A percentile compares a stretch with the other conserved stretches of the same genome.
phyloP scores from a whole-genome alignment of 2,113 vertebrate genomes.

The Vanacampus margaritifer region DNA sequence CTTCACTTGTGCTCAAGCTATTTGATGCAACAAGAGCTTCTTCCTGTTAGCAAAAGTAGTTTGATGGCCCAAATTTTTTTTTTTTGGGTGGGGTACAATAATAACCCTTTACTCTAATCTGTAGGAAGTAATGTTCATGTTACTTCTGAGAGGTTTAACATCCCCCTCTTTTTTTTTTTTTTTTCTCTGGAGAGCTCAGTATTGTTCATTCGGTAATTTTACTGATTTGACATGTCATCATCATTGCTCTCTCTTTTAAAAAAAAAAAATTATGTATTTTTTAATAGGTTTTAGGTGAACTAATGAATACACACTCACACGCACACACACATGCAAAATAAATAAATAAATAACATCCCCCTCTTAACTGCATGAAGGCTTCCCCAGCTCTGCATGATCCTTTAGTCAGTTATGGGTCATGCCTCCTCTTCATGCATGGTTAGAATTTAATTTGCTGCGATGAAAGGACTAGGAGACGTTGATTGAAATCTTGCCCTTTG shows the following conservation, averaged over 20 bases:
- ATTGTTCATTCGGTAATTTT: too few species aligned
- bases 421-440: conserved; percentile 64
- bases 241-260: too few species aligned
- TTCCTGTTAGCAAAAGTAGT: not conserved
- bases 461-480: conserved; percentile 80
- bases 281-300: too few species aligned
- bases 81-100: too few species aligned
- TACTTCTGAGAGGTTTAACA: conserved; percentile 1
- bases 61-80: too few species aligned
- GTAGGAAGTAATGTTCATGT: not conserved
- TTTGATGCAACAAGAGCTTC: not conserved
- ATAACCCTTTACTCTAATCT: not conserved
- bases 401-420: conserved; percentile 73
- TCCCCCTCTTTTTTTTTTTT: too few species aligned
- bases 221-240: too few species aligned
- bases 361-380: conserved; percentile 40
- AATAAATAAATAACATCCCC: not conserved
- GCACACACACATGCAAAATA: too few species aligned
- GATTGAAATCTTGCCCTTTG: conserved; percentile 74
- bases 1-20: not conserved
- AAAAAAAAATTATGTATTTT: too few species aligned
- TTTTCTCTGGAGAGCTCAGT: too few species aligned
- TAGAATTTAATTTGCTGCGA: conserved; percentile 74
- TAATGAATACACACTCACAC: too few species aligned
- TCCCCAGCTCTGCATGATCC: conserved; percentile 59